Evolutionary conservation across 2,113 vertebrate genomes (phyloP), one percentile per base, ranked within the genome.

Genomic region (Petroica traversi): DNA sequence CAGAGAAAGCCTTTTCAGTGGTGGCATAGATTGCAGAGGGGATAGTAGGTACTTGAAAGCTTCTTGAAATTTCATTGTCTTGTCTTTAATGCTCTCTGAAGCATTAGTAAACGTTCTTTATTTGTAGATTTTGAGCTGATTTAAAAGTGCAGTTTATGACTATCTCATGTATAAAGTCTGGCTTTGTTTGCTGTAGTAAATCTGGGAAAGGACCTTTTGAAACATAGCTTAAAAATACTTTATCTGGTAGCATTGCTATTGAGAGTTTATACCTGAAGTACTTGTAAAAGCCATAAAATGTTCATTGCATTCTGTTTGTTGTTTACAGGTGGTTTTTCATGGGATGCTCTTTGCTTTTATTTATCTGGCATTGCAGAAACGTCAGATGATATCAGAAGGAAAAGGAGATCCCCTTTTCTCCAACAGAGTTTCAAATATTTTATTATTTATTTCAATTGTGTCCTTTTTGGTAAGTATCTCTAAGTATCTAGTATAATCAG

Each of bases 321-420:
- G 73, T 71, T 80, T 96, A 25, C 97, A 99, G 99, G 99, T 98
- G 28, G 99, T 99, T 95, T 98, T 99, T 87, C 97, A 99, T 49
- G 99, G 99, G 29, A 99, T 99, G 99, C 67, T 99, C 24, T 99
- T 99, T 93, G 99, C 99, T 96, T 99, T 99, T 89, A 83, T 99
- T 95, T 99, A 99, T 94, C 97, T 99, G 98, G 97, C 98, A 76
- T 97, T 99, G 63, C 99, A 99, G 97, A 99, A 99, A 95, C 93
- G 64, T 51, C 99, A 99, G 96, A 92, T 98, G 67, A 98, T 99
- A 83, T 98, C 98, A 6, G 99, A 99, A 97, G 98, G 98, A 85
- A 99, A 99, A 97, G 99, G 99, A 95, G 99, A 99, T 68, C 96
- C 98, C 43, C 98, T 99, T 31, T 99, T 99, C 96, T 98, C 99